phyloP scores from a whole-genome alignment of 2,113 vertebrate genomes.

The Paedocypris sp. region DNA sequence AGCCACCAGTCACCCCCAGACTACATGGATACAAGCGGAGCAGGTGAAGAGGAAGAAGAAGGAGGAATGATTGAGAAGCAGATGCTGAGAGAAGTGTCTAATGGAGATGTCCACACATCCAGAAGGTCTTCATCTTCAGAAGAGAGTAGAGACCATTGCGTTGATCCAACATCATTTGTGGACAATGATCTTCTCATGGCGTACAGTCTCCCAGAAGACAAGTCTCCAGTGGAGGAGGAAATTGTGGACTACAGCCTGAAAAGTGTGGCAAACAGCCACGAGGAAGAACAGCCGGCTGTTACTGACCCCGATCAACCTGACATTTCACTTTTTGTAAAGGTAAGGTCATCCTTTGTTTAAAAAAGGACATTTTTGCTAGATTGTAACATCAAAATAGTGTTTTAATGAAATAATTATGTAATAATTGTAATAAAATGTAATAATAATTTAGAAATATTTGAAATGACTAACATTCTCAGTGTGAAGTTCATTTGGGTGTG shows the following conservation, averaged over 20 bases:
- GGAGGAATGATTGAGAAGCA: neutral
- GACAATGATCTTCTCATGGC: constrained; percentile 43
- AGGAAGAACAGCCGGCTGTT: constrained; percentile 32
- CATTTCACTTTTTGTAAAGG: constrained; percentile 56
- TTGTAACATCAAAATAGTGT: too few species aligned
- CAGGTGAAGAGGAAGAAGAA: neutral
- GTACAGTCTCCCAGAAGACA: neutral
- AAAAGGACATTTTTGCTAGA: too few species aligned
- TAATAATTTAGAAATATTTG: too few species aligned
- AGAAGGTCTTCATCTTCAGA: constrained; percentile 38
- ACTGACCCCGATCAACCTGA: constrained; percentile 40
- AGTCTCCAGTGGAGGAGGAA: constrained; percentile 20
- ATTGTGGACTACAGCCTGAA: constrained; percentile 45
- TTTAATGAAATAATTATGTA: neutral
- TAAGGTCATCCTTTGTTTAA: constrained; percentile 22
- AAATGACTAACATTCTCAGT: neutral
- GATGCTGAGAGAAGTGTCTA: constrained; percentile 14
- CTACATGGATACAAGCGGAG: neutral
- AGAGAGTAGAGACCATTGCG: constrained; percentile 32
- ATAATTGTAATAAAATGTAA: too few species aligned
- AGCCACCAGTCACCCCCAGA: constrained; percentile 29
- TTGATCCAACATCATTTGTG: constrained; percentile 28
- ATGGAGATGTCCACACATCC: constrained; percentile 30
- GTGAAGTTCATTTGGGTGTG: constrained; percentile 35
- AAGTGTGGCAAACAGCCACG: constrained; percentile 30